Base-by-base conservation (phyloP, 1,140 invertebrate species). In the Dolichoris vasculosae region DNA sequence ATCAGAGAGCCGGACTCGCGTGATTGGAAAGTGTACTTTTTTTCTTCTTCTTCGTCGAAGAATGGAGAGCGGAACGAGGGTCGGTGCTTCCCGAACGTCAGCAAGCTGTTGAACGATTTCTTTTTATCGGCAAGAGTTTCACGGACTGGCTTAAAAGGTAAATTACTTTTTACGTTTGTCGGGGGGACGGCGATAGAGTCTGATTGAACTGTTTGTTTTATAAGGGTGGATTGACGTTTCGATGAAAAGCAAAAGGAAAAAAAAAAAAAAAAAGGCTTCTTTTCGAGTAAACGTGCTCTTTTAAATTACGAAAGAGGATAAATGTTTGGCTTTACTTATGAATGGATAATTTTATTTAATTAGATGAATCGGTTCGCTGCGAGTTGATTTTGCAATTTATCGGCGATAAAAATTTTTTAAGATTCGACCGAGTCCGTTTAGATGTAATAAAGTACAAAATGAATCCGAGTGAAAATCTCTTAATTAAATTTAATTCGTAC, bases 161-260 rank as follows among this genome's bases (percentile, higher is more conserved):
- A 76, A 76, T 76, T 76, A 76, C 75, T 38, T 78, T 78, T n/a
- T 26, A 38, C 76, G 32, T 51, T 35, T 59, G 51, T 11, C n/a
- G 13, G 23, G 76, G n/a, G 46, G 17, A 0, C 35, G 32, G 35
- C 51, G 0, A 26, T 55, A 17, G 11, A 32, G 32, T 59, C 46
- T 40, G 80, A 82, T 82, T 71, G 80, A 82, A 73, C 46, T 30
- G 80, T 73, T 82, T 71, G 43, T 40, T 30, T 73, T 40, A 7
- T 48, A 38, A 69, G 46, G 79, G 79, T 46, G 13, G 59, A 64
- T 64, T 32, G 35, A 35, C 79, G 20, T 38, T 73, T 73, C 38
- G 38, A n/a, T 43, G 63, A 17, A 4, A 32, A 30, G 63, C n/a
- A n/a, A n/a, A n/a, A n/a, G n/a, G n/a, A n/a, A n/a, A n/a, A n/a